Percentiles rank a stretch among this genome's conserved stretches.
phyloP scores from a whole-genome alignment of 2,888 invertebrate species.

The Amiota minor region DNA sequence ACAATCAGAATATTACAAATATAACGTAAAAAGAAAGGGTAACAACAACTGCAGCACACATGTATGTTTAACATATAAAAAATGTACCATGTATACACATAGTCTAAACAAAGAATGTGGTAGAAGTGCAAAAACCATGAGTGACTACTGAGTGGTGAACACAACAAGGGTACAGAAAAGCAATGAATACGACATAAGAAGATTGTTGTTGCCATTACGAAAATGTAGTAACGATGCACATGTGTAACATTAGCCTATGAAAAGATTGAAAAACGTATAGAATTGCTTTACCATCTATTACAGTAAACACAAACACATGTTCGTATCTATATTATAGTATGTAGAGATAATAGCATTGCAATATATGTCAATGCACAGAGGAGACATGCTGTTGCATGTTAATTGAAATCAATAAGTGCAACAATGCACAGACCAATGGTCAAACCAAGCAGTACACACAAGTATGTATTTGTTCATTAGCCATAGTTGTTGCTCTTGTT shows the following conservation, averaged over 20 bases:
- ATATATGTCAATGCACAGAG: slow-evolving; percentile 47
- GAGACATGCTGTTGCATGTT: slow-evolving; percentile 68
- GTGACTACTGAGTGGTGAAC: background rate
- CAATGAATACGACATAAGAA: slow-evolving; percentile 20
- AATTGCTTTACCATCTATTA: slow-evolving; percentile 53
- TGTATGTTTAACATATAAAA: no score
- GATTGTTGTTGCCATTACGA: slow-evolving; percentile 19
- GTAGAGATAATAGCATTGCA: slow-evolving; percentile 10
- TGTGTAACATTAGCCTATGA: slow-evolving; percentile 65
- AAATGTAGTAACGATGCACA: slow-evolving; percentile 60
- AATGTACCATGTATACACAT: no score
- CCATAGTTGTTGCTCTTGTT: no score
- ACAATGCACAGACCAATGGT: slow-evolving; percentile 40
- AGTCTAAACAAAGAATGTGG: slow-evolving; percentile 2
- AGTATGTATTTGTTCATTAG: no score
- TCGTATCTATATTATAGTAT: slow-evolving; percentile 15
- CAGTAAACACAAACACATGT: background rate
- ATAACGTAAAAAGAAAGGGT: background rate
- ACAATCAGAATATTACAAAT: slow-evolving; percentile 13
- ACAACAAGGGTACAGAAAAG: background rate
- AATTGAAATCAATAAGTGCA: slow-evolving; percentile 68
- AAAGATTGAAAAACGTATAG: slow-evolving; percentile 59
- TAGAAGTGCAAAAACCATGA: slow-evolving; percentile 14
- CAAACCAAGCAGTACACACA: slow-evolving; percentile 13
- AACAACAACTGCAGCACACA: slow-evolving; percentile 1